These are phyloP conservation scores for Halcyon chelicuti DNA, from an alignment of 2,797 vertebrate genomes.

Conservation along the genomic window DNA sequence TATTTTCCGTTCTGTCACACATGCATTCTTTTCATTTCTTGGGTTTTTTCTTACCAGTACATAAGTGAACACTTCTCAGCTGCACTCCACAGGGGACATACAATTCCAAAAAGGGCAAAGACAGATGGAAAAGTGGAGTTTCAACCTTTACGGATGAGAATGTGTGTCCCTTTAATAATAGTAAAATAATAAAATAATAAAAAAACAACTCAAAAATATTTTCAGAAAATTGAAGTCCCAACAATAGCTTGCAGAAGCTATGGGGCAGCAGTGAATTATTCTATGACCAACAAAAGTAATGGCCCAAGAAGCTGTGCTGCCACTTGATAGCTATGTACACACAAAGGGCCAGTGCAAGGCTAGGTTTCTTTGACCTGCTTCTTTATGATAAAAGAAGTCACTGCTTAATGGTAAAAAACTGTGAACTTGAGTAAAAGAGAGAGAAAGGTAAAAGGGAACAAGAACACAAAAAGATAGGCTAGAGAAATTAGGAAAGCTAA, in stretches of 20 bases:
- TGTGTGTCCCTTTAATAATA: slow-evolving; percentile 52
- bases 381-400: slow-evolving; percentile 36
- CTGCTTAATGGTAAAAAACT: slow-evolving; percentile 51
- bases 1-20: slow-evolving; percentile 59
- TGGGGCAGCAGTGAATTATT: slow-evolving; percentile 4
- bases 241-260: background rate
- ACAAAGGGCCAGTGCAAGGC: slow-evolving; percentile 6
- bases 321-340: slow-evolving; percentile 24
- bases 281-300: slow-evolving; percentile 29
- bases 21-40: slow-evolving; percentile 42
- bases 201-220: slow-evolving; percentile 49
- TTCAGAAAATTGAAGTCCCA: slow-evolving; percentile 59
- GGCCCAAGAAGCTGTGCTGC: slow-evolving; percentile 25
- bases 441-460: background rate
- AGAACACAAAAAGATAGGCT: background rate
- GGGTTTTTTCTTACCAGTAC: background rate
- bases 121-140: slow-evolving; percentile 60
- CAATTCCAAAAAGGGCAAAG: slow-evolving; percentile 75
- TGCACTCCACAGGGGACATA: slow-evolving; percentile 51
- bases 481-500: background rate
- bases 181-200: background rate
- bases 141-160: slow-evolving; percentile 73
- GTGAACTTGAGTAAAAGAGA: slow-evolving; percentile 32
- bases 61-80: slow-evolving; percentile 64
- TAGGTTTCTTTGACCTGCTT: slow-evolving; percentile 38